Conservation (phyloP, 2,113 vertebrate genomes). For the Corythornis vintsioides region DNA sequence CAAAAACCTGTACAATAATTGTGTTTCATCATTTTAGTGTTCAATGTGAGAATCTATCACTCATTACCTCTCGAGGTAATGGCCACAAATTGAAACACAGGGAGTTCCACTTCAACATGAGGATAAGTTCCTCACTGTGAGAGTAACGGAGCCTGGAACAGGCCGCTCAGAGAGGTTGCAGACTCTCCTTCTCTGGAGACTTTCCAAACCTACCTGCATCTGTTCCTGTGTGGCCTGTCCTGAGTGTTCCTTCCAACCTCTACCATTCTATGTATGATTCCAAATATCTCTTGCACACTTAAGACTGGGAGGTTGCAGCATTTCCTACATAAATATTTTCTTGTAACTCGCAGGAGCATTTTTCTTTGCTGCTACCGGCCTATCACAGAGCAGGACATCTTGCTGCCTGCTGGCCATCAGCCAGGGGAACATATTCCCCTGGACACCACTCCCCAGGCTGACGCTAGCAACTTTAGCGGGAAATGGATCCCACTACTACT, state of each 20-base stretch:
- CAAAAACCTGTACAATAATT: not conserved
- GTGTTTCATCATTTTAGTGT: not conserved
- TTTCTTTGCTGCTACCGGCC: not conserved
- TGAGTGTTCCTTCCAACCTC: too few species aligned
- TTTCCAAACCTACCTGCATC: too few species aligned
- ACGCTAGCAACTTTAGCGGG: not conserved
- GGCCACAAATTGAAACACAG: too few species aligned
- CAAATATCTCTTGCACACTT: rapidly evolving
- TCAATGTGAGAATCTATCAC: not conserved
- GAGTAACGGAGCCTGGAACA: too few species aligned
- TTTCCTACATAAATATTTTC: not conserved
- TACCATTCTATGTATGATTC: too few species aligned
- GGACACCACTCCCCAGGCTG: not conserved
- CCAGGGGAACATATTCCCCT: not conserved
- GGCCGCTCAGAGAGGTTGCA: too few species aligned
- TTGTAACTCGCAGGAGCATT: not conserved
- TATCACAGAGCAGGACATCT: not conserved
- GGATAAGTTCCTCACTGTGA: too few species aligned
- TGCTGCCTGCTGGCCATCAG: not conserved
- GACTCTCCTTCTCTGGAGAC: too few species aligned
- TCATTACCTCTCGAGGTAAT: not conserved
- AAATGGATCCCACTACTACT: not conserved
- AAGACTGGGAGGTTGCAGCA: not conserved
- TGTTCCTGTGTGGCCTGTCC: too few species aligned
- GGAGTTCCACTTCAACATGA: too few species aligned